Evolutionary conservation across 1,140 invertebrate species (phyloP).

Genomic region (Brachionus angularis): DNA sequence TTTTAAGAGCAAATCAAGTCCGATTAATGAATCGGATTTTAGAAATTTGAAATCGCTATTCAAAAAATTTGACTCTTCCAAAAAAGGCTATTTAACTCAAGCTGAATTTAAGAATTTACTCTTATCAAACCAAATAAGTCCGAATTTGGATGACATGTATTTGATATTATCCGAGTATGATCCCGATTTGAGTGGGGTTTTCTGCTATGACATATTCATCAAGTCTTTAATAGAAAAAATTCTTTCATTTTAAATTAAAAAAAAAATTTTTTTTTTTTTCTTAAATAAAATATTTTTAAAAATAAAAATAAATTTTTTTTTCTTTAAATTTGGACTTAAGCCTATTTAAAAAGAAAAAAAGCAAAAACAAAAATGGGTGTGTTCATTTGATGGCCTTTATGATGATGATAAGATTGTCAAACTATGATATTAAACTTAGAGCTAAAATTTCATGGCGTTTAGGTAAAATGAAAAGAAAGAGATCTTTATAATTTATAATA

Average conservation of each 20-base stretch:
- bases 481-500: no score
- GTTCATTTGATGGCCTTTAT: no score
- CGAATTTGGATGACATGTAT: background rate
- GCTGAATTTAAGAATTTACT: slow-evolving; percentile 3
- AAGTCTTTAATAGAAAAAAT: background rate
- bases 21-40: background rate
- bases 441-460: no score
- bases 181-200: background rate
- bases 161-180: slow-evolving; percentile 7
- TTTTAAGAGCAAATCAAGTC: background rate
- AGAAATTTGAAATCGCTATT: background rate
- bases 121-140: background rate
- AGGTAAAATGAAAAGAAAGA: no score
- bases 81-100: slow-evolving; percentile 22
- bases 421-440: no score
- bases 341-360: no score
- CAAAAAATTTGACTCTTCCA: slow-evolving; percentile 14
- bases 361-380: no score
- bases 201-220: slow-evolving; percentile 1
- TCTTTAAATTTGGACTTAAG: no score
- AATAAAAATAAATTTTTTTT: background rate
- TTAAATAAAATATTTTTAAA: background rate
- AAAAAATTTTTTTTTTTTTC: background rate
- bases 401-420: no score
- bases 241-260: background rate